phyloP scores from a whole-genome alignment of 1,140 invertebrate genomes.

The Telenomus remus region DNA sequence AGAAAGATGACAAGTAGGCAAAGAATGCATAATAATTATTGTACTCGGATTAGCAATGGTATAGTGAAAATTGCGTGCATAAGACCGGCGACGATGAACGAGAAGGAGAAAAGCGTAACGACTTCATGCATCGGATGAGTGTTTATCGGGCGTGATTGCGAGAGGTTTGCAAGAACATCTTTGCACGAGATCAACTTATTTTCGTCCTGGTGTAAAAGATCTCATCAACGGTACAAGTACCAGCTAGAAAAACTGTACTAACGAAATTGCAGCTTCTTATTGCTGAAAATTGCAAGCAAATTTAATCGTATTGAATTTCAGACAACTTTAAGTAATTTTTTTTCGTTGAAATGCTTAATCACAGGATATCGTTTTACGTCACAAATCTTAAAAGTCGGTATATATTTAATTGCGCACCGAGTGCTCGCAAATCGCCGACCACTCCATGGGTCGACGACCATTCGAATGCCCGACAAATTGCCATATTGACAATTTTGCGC shows the following conservation, averaged over 20 bases:
- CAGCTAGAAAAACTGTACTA: no score
- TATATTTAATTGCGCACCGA: conserved; percentile 42
- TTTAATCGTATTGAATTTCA: no score
- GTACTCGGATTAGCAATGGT: conserved; percentile 24
- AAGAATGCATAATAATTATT: conserved; percentile 13
- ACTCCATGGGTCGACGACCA: conserved; percentile 44
- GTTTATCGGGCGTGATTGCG: conserved; percentile 52
- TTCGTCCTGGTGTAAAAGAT: conserved; percentile 27
- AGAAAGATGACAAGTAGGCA: no score
- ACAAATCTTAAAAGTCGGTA: conserved; percentile 14
- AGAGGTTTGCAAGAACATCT: conserved; percentile 38
- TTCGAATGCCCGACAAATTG: conserved; percentile 14
- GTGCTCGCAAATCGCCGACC: conserved; percentile 11
- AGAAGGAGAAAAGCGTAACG: conserved; percentile 60
- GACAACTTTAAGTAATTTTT: no score
- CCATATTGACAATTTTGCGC: conserved; percentile 41
- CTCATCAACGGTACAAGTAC: conserved; percentile 22
- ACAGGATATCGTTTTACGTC: conserved; percentile 20
- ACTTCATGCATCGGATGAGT: conserved; percentile 67
- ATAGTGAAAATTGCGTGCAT: conserved; percentile 28
- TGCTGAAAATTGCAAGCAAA: no score
- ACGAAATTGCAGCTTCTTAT: no score
- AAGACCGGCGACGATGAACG: conserved; percentile 32
- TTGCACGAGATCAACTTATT: conserved; percentile 39
- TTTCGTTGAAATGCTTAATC: conserved; percentile 6